These are phyloP conservation scores for Bombylius discolor DNA, from an alignment of 2,888 invertebrate species.

Conservation along the genomic window DNA sequence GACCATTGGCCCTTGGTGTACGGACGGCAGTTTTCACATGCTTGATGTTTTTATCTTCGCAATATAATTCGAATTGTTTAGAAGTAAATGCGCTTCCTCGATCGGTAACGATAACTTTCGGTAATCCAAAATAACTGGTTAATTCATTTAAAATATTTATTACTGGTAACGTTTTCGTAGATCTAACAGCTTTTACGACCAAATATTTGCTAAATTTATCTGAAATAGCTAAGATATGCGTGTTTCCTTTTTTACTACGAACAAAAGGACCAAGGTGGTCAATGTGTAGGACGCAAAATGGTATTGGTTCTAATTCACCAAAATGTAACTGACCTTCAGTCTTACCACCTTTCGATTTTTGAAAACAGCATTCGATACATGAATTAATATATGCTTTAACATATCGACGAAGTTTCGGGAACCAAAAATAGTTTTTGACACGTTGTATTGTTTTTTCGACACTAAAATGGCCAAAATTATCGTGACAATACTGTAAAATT, in stretches of 20 bases:
- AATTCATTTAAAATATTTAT: constrained; percentile 7
- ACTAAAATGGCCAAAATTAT: constrained; percentile 17
- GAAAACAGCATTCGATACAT: constrained; percentile 15
- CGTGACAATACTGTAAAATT: constrained; percentile 8
- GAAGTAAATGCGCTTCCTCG: constrained; percentile 20
- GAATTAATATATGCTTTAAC: constrained; percentile 13
- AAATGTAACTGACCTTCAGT: constrained; percentile 10
- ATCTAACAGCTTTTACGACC: constrained; percentile 10
- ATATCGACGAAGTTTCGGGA: constrained; percentile 12
- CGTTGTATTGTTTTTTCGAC: constrained; percentile 15
- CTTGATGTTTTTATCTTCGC: constrained; percentile 13
- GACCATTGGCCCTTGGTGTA: constrained; percentile 16
- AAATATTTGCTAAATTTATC: constrained; percentile 11
- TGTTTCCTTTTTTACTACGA: constrained; percentile 7
- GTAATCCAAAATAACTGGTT: constrained; percentile 15
- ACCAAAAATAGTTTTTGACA: constrained; percentile 15
- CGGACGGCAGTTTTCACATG: constrained; percentile 18
- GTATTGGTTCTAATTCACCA: constrained; percentile 7
- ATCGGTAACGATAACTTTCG: constrained; percentile 17
- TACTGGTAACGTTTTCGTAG: constrained; percentile 15
- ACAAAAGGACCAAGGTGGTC: constrained; percentile 16
- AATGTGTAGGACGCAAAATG: constrained; percentile 14
- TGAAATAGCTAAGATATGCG: neutral
- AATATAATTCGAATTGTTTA: constrained; percentile 16
- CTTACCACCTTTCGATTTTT: constrained; percentile 11